These are phyloP conservation scores for Brachyalestes nurse DNA, from an alignment of 2,797 vertebrate genomes.

Conservation along the genomic window DNA sequence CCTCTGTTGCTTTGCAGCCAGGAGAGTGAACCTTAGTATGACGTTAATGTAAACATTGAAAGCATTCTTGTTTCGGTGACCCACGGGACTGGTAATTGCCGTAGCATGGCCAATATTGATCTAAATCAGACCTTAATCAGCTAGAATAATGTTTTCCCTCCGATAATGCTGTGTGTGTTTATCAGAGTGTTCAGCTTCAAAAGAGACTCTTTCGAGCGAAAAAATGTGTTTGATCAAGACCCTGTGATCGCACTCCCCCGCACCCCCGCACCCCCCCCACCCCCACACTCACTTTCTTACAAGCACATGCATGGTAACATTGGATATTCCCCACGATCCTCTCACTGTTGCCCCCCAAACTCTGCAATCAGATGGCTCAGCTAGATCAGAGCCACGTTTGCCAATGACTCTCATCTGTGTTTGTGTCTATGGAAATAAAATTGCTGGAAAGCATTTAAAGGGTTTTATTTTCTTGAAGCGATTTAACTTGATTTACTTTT, in stretches of 20 bases:
- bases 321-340: constrained; percentile 55
- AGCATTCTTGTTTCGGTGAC: constrained; percentile 42
- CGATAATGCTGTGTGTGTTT: constrained; percentile 59
- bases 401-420: constrained; percentile 68
- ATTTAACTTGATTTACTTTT: constrained; percentile 47
- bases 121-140: constrained; percentile 71
- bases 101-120: constrained; percentile 67
- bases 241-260: constrained; percentile 27
- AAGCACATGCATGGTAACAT: constrained; percentile 40
- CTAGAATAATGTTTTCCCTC: constrained; percentile 71
- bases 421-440: constrained; percentile 40
- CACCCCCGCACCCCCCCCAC: constrained; percentile 38
- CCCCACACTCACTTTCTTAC: constrained; percentile 16
- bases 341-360: constrained; percentile 56
- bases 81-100: constrained; percentile 65
- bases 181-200: constrained; percentile 59
- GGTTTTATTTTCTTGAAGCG: constrained; percentile 42
- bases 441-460: constrained; percentile 36
- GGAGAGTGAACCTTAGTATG: constrained; percentile 18
- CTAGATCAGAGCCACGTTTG: constrained; percentile 51
- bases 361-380: constrained; percentile 73
- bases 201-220: constrained; percentile 42
- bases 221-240: constrained; percentile 61
- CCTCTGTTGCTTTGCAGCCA: background rate
- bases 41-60: constrained; percentile 53